Conservation (phyloP, 2,113 vertebrate genomes). For the Prionailurus viverrinus region DNA sequence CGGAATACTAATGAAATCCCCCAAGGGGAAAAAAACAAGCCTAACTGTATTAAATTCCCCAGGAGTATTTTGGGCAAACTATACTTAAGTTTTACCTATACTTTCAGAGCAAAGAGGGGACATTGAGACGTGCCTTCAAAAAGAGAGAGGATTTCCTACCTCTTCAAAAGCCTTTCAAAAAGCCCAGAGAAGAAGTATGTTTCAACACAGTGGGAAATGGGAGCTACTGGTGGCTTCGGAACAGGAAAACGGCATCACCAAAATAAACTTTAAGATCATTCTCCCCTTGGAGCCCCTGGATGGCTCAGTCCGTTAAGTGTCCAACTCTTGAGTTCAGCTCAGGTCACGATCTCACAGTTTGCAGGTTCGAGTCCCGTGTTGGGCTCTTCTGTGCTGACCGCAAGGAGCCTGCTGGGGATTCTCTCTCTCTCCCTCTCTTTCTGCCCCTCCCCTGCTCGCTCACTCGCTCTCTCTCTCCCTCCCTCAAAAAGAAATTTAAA, state of each 20-base stretch:
- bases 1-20: background rate
- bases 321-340: too few species aligned
- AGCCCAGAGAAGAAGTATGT: background rate
- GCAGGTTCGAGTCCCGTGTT: too few species aligned
- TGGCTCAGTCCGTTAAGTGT: too few species aligned
- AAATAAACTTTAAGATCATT: background rate
- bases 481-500: too few species aligned
- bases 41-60: background rate
- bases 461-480: too few species aligned
- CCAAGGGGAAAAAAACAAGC: background rate
- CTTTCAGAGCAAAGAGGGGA: background rate
- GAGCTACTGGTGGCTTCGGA: background rate
- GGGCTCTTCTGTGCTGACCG: too few species aligned
- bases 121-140: background rate
- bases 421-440: too few species aligned
- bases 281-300: too few species aligned
- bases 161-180: background rate
- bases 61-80: constrained; percentile 26
- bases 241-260: background rate
- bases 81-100: background rate
- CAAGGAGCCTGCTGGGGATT: too few species aligned
- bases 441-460: too few species aligned
- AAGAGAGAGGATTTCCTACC: background rate
- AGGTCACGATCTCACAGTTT: too few species aligned
- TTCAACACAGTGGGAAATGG: background rate